Evolutionary conservation across 2,797 vertebrate species (phyloP), one percentile per base, ranked within the genome.

Genomic region (Ctenopoma kingsleyae): DNA sequence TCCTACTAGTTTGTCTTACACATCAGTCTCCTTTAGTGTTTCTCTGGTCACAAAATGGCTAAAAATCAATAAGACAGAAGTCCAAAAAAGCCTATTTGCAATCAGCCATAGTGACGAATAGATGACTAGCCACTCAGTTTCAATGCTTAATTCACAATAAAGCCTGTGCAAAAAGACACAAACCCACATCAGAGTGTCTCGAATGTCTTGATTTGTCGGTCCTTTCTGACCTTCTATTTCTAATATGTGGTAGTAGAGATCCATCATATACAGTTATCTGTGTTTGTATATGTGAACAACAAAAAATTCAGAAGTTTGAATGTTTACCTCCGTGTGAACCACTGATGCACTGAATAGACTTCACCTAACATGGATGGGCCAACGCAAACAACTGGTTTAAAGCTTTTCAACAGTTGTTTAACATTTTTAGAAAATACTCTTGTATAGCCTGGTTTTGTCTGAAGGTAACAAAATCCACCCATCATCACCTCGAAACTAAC

Each of bases 1-100:
- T 70, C 52, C 79, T 63, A 69, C 67, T 36, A 27, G 70, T 78
- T 56, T 15, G 67, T 82, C 80, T 67, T 76, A 38, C 55, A 50
- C 65, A 87, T 87, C 73, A 80, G 72, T 89, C 78, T 86, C 76
- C 53, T 80, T 85, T 83, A 79, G 81, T 83, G 81, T 69, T 78
- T 55, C 62, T 69, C 70, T 79, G 76, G 82, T 76, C 78, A 77
- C 76, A 71, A 82, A 87, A 79, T 76, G 67, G 54, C 78, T 59
- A 67, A 74, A 85, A 89, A 80, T 89, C 86, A 82, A 88, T 87
- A 55, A 40, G 67, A 76, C 58, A 77, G 55, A 83, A 81, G 61
- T 83, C 61, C 55, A 75, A 78, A 83, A 84, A 62, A 74, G 74
- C 76, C 76, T 36, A 25, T 43, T 81, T 77, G 76, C 72, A 70